Base-by-base conservation (phyloP, 92 coral and sea anemone species). In the Zoanthus sociatus region DNA sequence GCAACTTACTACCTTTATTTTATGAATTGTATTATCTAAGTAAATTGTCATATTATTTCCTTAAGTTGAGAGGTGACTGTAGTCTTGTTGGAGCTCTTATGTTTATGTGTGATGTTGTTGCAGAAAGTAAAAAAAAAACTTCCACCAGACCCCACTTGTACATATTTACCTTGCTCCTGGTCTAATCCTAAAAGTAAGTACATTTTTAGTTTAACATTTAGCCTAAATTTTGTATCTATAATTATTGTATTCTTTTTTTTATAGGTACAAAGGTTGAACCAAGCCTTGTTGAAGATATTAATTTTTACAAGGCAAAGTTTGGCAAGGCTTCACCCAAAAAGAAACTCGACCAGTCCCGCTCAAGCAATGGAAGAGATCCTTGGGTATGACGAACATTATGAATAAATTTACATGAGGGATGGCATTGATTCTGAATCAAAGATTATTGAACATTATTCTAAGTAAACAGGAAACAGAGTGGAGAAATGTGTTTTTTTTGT, bases 111-210 rank as follows among this genome's bases (percentile, higher is more conserved):
- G 93, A 91, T 73, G 75, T 88, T 69, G 79, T 83, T 88, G 91
- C 91, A 72, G 89, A 88, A 79, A 91, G 87, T 61, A n/a, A 64
- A 88, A 79, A 66, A 69, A 69, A 73, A 83, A 47, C 58, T 91
- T 48, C 93, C 91, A 45, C 84, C 91, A 56, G 93, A 91, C 56
- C 91, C 89, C 67, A 87, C 90, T n/a, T 91, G 93, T 70, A 91
- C 91, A 46, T 88, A 91, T 70, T 63, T 91, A 76, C 88, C 84
- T 71, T 91, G 89, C 83, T 74, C 88, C 17, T 90, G 92, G 92
- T 78, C 87, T 20, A 84, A 86, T 78, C 92, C 90, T 83, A 89
- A 89, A 89, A 89, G 92, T 9, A 68, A 68, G 73, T 68, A 68
- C 73, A 26, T 9, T 68, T 68, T 68, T 68, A 72, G 73, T 68